A percentile compares a stretch with the other conserved stretches of the same genome.
phyloP scores from a whole-genome alignment of 2,113 vertebrate genomes.

The Leucoraja erinaceus region DNA sequence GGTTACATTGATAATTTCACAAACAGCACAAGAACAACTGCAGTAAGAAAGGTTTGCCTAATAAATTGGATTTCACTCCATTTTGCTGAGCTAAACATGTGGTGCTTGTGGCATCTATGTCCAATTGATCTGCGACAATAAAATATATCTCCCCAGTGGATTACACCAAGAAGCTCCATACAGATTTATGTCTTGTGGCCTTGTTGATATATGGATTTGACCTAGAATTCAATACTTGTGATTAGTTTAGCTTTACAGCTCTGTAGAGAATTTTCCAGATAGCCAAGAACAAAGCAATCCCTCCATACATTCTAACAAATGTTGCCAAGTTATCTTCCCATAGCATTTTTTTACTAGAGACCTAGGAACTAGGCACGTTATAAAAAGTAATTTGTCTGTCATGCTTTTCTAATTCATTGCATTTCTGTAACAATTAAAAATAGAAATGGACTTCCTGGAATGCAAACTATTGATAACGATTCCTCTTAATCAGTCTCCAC shows the following conservation, averaged over 20 bases:
- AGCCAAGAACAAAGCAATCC: neutral
- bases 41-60: neutral
- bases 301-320: neutral
- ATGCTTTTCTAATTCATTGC: neutral
- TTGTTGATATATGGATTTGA: neutral
- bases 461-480: neutral
- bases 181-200: neutral
- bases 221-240: neutral
- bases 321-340: neutral
- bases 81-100: too few relatives aligned
- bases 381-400: neutral
- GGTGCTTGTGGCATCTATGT: too few relatives aligned
- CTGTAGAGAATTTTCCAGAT: neutral
- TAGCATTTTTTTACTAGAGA: neutral
- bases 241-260: neutral
- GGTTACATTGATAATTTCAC: neutral
- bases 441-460: neutral
- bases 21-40: neutral
- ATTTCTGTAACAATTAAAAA: neutral
- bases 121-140: too few relatives aligned
- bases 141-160: too few relatives aligned
- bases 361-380: neutral
- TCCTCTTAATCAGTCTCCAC: neutral
- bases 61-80: too few relatives aligned
- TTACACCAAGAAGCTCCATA: too few relatives aligned